Conservation (phyloP, 2,113 vertebrate genomes). For the Seriola rivoliana region DNA sequence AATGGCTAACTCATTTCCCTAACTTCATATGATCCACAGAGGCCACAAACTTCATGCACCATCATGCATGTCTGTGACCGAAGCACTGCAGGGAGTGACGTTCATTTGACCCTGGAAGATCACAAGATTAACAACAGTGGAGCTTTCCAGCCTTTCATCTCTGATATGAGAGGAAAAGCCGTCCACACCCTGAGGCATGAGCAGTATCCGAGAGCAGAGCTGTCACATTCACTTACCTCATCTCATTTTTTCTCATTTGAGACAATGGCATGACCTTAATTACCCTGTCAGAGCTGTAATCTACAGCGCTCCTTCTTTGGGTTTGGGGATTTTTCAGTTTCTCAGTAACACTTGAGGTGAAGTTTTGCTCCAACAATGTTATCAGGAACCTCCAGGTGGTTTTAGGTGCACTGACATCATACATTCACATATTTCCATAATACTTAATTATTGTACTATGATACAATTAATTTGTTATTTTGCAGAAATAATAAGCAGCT, state of each 20-base stretch:
- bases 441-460: background rate
- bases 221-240: constrained; percentile 59
- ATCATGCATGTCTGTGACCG: constrained; percentile 16
- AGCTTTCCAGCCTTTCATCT: constrained; percentile 48
- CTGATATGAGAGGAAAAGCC: constrained; percentile 33
- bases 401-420: background rate
- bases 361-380: background rate
- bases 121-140: constrained; percentile 38
- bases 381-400: background rate
- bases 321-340: background rate
- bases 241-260: constrained; percentile 27
- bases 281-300: constrained; percentile 38
- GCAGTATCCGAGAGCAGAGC: constrained; percentile 39
- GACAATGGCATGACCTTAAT: constrained; percentile 52
- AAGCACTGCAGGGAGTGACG: constrained; percentile 4
- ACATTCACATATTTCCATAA: background rate
- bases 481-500: background rate
- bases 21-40: constrained; percentile 7
- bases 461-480: background rate
- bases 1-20: background rate
- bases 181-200: constrained; percentile 45
- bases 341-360: background rate
- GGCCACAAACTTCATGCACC: constrained; percentile 5
- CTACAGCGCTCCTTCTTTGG: background rate
- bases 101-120: constrained; percentile 40